Evolutionary conservation across 2,888 invertebrate species (phyloP).

Genomic region (Halocaridina rubra): DNA sequence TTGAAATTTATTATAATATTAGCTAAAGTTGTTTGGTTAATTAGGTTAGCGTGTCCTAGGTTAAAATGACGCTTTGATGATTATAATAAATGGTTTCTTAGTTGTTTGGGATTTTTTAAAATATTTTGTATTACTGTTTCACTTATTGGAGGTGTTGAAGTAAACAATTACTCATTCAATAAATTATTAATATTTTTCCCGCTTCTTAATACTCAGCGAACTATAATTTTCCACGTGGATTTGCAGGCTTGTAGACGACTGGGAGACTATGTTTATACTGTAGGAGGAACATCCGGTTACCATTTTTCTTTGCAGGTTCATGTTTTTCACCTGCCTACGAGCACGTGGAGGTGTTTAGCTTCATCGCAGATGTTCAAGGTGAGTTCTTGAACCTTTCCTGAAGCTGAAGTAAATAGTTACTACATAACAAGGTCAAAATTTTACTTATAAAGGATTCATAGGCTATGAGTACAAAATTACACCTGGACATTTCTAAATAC

Average conservation of each 20-base stretch:
- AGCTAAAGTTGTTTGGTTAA: too few species aligned
- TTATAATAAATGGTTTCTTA: not conserved
- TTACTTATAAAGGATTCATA: too few species aligned
- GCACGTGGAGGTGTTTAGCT: conserved; percentile 25
- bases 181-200: not conserved
- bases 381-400: not conserved
- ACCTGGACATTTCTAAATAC: too few species aligned
- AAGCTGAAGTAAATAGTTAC: not conserved
- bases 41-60: too few species aligned
- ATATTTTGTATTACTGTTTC: not conserved
- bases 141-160: too few species aligned
- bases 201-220: too few species aligned
- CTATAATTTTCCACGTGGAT: too few species aligned
- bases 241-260: conserved; percentile 17
- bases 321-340: conserved; percentile 37
- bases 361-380: not conserved
- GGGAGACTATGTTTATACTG: conserved; percentile 25
- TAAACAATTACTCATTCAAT: not conserved
- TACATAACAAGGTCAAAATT: too few species aligned
- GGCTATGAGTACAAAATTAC: too few species aligned
- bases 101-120: not conserved
- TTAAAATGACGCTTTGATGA: too few species aligned
- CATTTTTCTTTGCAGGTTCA: conserved; percentile 45
- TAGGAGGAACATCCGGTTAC: conserved; percentile 45
- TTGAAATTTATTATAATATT: too few species aligned